phyloP scores from a whole-genome alignment of 2,888 invertebrate species.

The Tipula vernalis region DNA sequence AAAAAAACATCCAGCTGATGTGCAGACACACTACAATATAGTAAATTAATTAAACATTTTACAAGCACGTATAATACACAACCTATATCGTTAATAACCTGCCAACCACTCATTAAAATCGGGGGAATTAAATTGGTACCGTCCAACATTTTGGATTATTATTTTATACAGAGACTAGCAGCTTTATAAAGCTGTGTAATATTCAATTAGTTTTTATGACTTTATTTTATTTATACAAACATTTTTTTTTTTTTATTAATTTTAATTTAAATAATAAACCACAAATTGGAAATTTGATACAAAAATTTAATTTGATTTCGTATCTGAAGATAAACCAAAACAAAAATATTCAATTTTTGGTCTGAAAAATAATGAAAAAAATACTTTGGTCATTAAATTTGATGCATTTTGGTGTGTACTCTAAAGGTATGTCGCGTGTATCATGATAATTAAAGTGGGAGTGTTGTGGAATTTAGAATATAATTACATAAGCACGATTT shows the following conservation, averaged over 20 bases:
- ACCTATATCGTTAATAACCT: background rate
- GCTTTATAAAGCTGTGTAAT: background rate
- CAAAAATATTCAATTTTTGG: background rate
- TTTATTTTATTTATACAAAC: background rate
- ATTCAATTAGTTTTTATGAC: background rate
- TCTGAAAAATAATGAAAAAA: background rate
- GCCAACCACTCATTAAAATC: background rate
- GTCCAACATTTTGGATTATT: background rate
- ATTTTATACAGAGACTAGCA: background rate
- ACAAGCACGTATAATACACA: background rate
- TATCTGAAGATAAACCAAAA: background rate
- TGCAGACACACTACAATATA: background rate
- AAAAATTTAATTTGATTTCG: background rate
- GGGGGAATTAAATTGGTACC: background rate
- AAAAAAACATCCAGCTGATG: background rate
- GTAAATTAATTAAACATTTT: background rate
- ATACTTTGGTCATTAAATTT: background rate
- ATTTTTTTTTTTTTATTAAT: too few species aligned
- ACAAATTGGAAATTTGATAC: background rate
- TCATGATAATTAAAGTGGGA: background rate
- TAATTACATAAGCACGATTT: background rate
- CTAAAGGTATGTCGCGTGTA: background rate
- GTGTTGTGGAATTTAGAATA: background rate
- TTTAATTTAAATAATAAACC: background rate
- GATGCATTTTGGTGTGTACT: background rate